Base-by-base conservation (phyloP, 1,140 invertebrate species). In the Coelopa frigida region DNA sequence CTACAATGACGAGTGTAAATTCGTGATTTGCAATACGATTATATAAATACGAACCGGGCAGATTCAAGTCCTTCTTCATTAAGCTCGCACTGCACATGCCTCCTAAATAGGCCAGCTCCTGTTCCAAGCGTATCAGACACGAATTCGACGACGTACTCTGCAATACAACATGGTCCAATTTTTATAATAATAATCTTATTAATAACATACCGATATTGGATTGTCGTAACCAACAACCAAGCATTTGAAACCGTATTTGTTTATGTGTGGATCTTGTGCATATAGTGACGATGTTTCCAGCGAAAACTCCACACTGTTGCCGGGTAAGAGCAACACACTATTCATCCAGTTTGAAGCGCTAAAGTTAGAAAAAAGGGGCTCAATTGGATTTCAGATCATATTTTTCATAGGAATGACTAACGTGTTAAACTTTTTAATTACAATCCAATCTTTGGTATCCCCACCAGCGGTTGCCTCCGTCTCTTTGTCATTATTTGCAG, bases 261-360 rank as follows among this genome's bases (percentile, higher is more conserved):
- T 76, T 4, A 82, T 79, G 57, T 85, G 84, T 40, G 94, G 93
- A 73, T 94, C 90, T 63, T 91, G 91, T 48, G 94, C 80, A 72
- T 97, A 97, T 71, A 96, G 87, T 0, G 93, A 91, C 0, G 94
- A 90, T 2, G 93, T 96, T 73, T 97, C 93, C 59, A 98, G 61
- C 0, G 91, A 94, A 67, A 98, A 95, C 53, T 94, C 79, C 0
- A 96, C 83, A 73, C 95, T 89, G 70, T 95, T 92, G 17, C 94
- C 94, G 49, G 94, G 94, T 26, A 98, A 71, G 37, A 97, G 74
- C 10, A 98, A 68, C 3, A 89, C 81, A 54, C 82, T 83, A 57
- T 86, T 83, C 3, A 94, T 89, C 92, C 94, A 98, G 43, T 89
- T 88, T 35, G 75, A 75, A 31, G 75, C 72, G 17, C 87, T 81